Evolutionary conservation across 2,113 vertebrate genomes (phyloP), one percentile per base, ranked within the genome.

Genomic region (Nesospiza acunhae): DNA sequence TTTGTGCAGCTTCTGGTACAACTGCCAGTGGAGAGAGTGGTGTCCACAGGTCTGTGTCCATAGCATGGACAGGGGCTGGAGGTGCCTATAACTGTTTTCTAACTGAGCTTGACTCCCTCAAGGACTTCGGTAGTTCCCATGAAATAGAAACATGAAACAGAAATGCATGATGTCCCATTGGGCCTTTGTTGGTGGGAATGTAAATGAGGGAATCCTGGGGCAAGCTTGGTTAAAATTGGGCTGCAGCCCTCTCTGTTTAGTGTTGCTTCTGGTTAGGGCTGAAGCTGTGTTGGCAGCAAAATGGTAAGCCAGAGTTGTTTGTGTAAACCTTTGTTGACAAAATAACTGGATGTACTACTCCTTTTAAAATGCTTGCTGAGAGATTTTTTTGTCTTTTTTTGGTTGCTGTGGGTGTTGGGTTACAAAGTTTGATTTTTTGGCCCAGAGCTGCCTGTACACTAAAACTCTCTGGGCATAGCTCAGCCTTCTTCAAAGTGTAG

Each of bases 341-440:
- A 96, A 80, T 76, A 93, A 39, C 67, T 83, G 64, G 31, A 55
- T 69, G 50, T 84, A 60, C 59, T 46, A 37, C 49, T 66, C 22
- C 42, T 91, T 92, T 85, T 70, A 69, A 87, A 87, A 55, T 44
- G 53, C 59, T 82, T 64, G 21, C 23, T 1, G 50, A 37, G 79
- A 83, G 64, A 35, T 17, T 35, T 75, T 70, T 35, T 50, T 15
- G 37, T 9, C 11, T 33, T 28, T 28, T 26, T 62, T 84, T 26
- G 6, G 67, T 92, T 75, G 37, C 87, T 76, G 47, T 55, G 72
- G 18, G 62, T 81, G 62, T 93, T 96, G n/a, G 26, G 70, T 87
- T 93, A 62, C 78, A 58, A 46, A 88, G 59, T 91, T 84, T 79
- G 59, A 73, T 93, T 84, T 93, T 52, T 93, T 95, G 88, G 56